Base-by-base conservation (phyloP, 2,888 invertebrate species). In the Leptopilina syphax region DNA sequence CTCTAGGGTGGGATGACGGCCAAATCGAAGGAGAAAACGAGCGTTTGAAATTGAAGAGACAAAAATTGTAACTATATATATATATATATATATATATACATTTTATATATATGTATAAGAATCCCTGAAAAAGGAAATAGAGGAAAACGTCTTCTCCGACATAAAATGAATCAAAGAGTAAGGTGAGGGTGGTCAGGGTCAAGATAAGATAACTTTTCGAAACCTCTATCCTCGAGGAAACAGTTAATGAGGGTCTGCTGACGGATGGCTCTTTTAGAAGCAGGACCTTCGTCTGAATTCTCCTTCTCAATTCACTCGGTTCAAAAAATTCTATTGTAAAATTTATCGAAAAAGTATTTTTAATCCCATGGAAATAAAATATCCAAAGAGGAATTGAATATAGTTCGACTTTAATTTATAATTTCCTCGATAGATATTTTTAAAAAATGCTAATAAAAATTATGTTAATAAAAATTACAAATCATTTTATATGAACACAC, bases 211-310 rank as follows among this genome's bases (percentile, higher is more conserved):
- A 89, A 88, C 88, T 85, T 82, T 85, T 79, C 86, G 85, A 84
- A 87, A 85, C 85, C 83, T 88, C 88, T 89, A 89, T 89, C 87
- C 87, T 84, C 83, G 78, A 66, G 84, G 79, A 85, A 86, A 81
- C 86, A 84, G 88, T 90, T 90, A 90, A 90, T 87, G 89, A 90
- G 86, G 88, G 89, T 90, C 84, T 77, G 57, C 85, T 87, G 88
- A 88, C 85, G 84, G 86, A 86, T 86, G 85, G 85, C 86, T 63
- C 63, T 79, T 76, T 54, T 80, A 80, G 82, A 50, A 10, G 44
- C 50, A 18, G 47, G 27, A 50, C 47, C 47, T 68, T 68, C 47
- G 24, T 6, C 27, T 12, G 12, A 50, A 50, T 10, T 68, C 27
- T 24, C 68, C 7, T 24, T 12, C 47, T 50, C 24, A n/a, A 3